A percentile compares a stretch with the other conserved stretches of the same genome.
Conservation (phyloP, 1,140 invertebrate genomes). For the Agraylea sexmaculata region DNA sequence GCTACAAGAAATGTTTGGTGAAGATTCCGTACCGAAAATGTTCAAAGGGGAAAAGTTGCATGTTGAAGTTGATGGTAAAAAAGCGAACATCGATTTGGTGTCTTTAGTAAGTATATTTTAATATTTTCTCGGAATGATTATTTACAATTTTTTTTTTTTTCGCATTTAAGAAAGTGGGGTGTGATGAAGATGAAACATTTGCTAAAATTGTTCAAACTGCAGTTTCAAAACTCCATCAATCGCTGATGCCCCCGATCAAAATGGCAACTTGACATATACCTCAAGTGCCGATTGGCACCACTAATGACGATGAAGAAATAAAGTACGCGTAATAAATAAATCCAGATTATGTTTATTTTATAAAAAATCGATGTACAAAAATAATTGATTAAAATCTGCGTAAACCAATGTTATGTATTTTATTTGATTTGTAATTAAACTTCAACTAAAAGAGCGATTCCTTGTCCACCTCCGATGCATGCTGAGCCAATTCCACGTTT, state of each 20-base stretch:
- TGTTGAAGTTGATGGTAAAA: constrained; percentile 74
- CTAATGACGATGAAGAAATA: too few species aligned
- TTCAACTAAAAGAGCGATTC: constrained; percentile 88
- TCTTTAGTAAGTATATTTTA: constrained; percentile 48
- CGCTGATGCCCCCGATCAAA: constrained; percentile 64
- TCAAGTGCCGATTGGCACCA: too few species aligned
- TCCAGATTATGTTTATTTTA: too few species aligned
- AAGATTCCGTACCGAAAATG: constrained; percentile 87
- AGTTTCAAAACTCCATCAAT: constrained; percentile 72
- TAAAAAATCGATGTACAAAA: too few species aligned
- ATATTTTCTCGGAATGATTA: too few species aligned
- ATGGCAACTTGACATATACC: too few species aligned
- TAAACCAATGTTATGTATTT: neutral
- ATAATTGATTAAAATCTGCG: neutral
- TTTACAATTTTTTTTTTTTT: neutral
- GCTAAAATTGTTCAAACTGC: constrained; percentile 78
- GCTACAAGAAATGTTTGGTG: constrained; percentile 90
- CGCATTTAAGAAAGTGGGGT: constrained; percentile 58
- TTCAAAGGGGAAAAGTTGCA: constrained; percentile 83
- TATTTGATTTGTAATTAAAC: constrained; percentile 6
- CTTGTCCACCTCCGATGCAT: constrained; percentile 98
- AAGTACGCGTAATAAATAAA: too few species aligned
- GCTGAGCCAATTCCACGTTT: constrained; percentile 90
- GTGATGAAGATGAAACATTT: constrained; percentile 68
- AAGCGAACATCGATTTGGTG: constrained; percentile 75